Conservation (phyloP, 2,888 invertebrate genomes). For the Scaptodrosophila latifasciaeformis region DNA sequence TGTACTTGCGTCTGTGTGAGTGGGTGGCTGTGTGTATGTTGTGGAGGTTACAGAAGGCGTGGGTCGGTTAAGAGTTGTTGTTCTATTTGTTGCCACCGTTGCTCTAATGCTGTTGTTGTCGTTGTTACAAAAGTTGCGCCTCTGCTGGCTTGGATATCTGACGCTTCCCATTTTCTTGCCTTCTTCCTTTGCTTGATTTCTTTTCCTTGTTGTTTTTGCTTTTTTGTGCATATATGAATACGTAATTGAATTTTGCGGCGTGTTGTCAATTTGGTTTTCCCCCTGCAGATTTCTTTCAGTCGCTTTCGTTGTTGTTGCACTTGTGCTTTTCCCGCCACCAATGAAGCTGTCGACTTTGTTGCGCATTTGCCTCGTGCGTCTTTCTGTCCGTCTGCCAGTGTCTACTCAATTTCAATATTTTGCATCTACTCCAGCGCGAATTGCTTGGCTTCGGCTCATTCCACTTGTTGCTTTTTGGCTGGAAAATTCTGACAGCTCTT, state of each 20-base stretch:
- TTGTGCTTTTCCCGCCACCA: conserved; percentile 36
- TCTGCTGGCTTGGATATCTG: conserved; percentile 49
- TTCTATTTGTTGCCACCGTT: conserved; percentile 18
- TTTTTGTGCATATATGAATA: conserved; percentile 63
- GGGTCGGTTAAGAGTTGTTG: conserved; percentile 17
- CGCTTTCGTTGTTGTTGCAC: conserved; percentile 14
- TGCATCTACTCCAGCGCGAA: conserved; percentile 13
- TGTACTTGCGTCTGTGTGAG: conserved; percentile 21
- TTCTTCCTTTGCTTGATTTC: too few relatives aligned
- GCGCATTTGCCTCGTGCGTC: conserved; percentile 26
- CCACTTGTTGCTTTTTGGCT: too few relatives aligned
- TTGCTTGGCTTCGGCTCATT: too few relatives aligned
- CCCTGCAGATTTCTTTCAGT: conserved; percentile 14
- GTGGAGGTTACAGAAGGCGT: conserved; percentile 9
- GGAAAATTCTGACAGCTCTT: too few relatives aligned
- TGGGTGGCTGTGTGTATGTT: conserved; percentile 19
- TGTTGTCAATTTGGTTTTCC: conserved; percentile 61
- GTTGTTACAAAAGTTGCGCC: conserved; percentile 21
- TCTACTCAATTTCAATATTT: conserved; percentile 44
- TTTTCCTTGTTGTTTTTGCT: conserved; percentile 22
- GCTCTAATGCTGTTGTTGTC: conserved; percentile 11
- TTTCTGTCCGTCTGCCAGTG: too few relatives aligned
- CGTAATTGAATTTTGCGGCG: conserved; percentile 66
- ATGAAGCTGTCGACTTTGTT: conserved; percentile 26
- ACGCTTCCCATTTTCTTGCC: conserved; percentile 49